Evolutionary conservation across 2,888 invertebrate genomes (phyloP), one percentile per base, ranked within the genome.

Genomic region (Prionchulus punctatus): DNA sequence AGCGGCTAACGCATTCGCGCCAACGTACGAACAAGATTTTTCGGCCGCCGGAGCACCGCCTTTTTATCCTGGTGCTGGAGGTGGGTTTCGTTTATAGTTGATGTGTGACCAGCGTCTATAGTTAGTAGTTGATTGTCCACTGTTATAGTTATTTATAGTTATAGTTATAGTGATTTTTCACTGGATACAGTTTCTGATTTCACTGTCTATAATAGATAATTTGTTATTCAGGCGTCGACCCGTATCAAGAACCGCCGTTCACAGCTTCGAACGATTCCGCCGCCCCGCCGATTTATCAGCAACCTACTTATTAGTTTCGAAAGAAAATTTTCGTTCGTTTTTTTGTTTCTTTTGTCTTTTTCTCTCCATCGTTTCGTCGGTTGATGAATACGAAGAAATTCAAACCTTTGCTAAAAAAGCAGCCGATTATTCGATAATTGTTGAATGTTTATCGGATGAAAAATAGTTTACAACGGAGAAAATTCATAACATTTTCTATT

Each of bases 1-100:
- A 27, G 83, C 83, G 1, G 84, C 86, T 61, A 84, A 87, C 62
- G 87, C 89, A 31, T 92, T 94, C 73, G 85, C 85, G 53, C 85
- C 82, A 58, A 85, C 81, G 68, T 89, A 83, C 75, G 88, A 85
- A 23, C 58, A 58, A 43, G 58, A 58, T 23, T 52, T 58, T 30
- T 25, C 50, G 3, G 36, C 18, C 7, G 12, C 45, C 18, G 43
- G 18, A n/a, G 52, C 45, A 42, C 31, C 56, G 4, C 56, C 56
- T n/a, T 56, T 43, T 26, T 56, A 42, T 56, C 42, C 56, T 18
- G 42, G 52, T 21, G 51, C 52, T 25, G 54, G 54, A 54, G 45
- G 50, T 45, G 28, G 21, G 50, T 36, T 36, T 12, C 36, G 36
- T 18, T 12, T 36, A 12, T 18, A 12, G 36, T 36, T 36, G 12